Evolutionary conservation across 2,888 invertebrate species (phyloP), one percentile per base, ranked within the genome.

Genomic region (Miltochrista miniata): DNA sequence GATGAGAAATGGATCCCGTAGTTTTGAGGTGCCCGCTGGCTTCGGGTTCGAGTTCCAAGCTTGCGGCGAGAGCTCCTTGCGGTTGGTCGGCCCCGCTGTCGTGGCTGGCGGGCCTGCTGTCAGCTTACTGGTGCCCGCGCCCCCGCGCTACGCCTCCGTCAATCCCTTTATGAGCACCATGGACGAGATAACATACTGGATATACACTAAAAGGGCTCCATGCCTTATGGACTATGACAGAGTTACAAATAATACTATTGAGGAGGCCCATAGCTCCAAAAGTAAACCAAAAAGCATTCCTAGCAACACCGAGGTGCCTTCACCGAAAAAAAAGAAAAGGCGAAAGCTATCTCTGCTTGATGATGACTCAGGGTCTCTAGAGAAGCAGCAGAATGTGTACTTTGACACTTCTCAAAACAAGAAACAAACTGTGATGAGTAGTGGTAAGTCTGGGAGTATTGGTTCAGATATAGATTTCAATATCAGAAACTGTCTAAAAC

Each of bases 101-200:
- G 56, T 73, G 72, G 64, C 68, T 77, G 54, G 69, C 61, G 57
- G 70, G 72, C 41, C 62, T 72, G 50, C 59, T 79, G 59, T 67
- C 63, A 48, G 53, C 54, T 52, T 70, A 48, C 53, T 63, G 64
- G 61, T 44, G 50, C 52, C 64, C 45, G 52, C 59, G 45, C 53
- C 54, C 54, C 53, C 34, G 18, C 18, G 3, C 2, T 24, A 45
- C 51, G 50, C 48, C 51, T 12, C 54, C 38, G 60, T 68, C 60
- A 9, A 40, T 83, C 85, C 85, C 85, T 85, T 87, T 87, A 87
- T 88, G 81, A 88, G 64, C 79, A 82, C 78, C 58, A 90, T 90
- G 87, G 90, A 91, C 58, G 91, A 91, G 69, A 91, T 92, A 74
- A 72, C 84, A 1, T 90, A 82, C 61, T 92, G 92, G 92, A 79